Base-by-base conservation (phyloP, 2,888 invertebrate genomes). In the Pseudeuparius sepicola region DNA sequence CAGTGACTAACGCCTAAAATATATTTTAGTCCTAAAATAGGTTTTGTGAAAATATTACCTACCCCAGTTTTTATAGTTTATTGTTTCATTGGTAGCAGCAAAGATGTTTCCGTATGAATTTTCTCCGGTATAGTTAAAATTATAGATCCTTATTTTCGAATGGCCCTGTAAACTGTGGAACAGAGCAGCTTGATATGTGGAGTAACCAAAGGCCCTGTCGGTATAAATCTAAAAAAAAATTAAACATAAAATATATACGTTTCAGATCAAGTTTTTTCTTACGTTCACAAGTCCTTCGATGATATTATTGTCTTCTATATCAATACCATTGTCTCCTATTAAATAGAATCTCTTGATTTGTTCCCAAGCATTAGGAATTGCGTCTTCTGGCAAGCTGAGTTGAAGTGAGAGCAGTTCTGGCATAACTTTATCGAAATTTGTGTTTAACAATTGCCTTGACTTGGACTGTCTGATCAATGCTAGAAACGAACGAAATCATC, bases 201-300 rank as follows among this genome's bases (percentile, higher is more conserved):
- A 64, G 43, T 66, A 64, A 27, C 59, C 50, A 43, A 71, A 70
- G 2, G 60, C 58, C 24, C 70, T 55, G 45, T 71, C 71, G 2
- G 64, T 56, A 28, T 66, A 66, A 17, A 68, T 42, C 69, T 70
- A 50, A 43, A 31, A 20, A 7, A 20, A 20, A 20, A 20, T 20
- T 20, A 7, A 20, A 20, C n/a, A n/a, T n/a, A n/a, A n/a, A n/a
- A n/a, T n/a, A n/a, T n/a, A n/a, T n/a, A n/a, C n/a, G n/a, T n/a
- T n/a, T n/a, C n/a, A n/a, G n/a, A n/a, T n/a, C n/a, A n/a, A n/a
- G n/a, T 7, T 20, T 20, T 24, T 24, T 40, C 51, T 51, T 53
- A 59, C 58, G 39, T 59, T 37, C 25, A 52, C 49, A 26, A 58
- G 49, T 7, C 53, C 54, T 41, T 52, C 47, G 6, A 20, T 20